Conservation (phyloP, 1,140 invertebrate species). For the Drosophila navojoa region DNA sequence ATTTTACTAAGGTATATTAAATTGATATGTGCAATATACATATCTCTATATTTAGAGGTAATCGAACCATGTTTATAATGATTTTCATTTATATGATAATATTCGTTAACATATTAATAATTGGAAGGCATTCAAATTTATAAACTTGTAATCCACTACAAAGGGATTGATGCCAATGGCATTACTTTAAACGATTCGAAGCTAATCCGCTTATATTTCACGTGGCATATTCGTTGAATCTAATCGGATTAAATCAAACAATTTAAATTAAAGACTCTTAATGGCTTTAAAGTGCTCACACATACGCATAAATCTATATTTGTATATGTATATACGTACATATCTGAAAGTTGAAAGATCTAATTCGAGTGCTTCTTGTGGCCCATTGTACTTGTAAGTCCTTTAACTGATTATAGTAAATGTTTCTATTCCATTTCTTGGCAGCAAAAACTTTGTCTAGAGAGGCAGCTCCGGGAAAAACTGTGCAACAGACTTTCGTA, state of each 20-base stretch:
- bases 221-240: slow-evolving; percentile 14
- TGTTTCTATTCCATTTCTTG: slow-evolving; percentile 11
- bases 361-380: background rate
- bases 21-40: too few species aligned
- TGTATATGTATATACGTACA: too few species aligned
- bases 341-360: background rate
- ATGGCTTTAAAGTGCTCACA: background rate
- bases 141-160: slow-evolving; percentile 4
- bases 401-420: slow-evolving; percentile 21
- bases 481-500: slow-evolving; percentile 28
- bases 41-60: too few species aligned
- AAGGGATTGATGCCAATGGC: slow-evolving; percentile 11
- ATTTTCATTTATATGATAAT: too few species aligned
- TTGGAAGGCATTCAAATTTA: background rate
- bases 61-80: too few species aligned
- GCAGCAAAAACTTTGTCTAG: slow-evolving; percentile 15
- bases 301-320: background rate
- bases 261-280: slow-evolving; percentile 9
- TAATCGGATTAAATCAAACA: slow-evolving; percentile 33
- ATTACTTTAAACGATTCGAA: slow-evolving; percentile 1
- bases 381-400: slow-evolving; percentile 31
- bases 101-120: background rate
- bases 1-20: too few species aligned
- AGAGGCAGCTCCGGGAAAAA: slow-evolving; percentile 29
- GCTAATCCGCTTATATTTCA: slow-evolving; percentile 40